Evolutionary conservation across 1,140 invertebrate genomes (phyloP).

Genomic region (Papilio polytes): DNA sequence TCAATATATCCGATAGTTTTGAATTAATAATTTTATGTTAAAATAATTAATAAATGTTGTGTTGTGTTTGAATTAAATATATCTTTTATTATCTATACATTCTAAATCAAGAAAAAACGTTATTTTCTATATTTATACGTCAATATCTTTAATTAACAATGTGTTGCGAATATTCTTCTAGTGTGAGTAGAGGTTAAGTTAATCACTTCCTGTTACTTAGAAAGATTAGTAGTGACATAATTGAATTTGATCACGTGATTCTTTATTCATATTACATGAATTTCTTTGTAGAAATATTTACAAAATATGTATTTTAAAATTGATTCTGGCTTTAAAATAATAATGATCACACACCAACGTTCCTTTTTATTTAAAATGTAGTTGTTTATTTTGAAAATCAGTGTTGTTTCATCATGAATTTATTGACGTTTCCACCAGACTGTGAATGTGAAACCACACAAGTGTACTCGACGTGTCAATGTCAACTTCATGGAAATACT

Average conservation of each 20-base stretch:
- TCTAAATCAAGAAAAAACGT: neutral
- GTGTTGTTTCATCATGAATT: neutral
- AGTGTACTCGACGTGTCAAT: conserved; percentile 32
- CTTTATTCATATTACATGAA: neutral
- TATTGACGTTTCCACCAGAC: neutral
- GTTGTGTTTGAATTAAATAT: neutral
- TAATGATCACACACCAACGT: neutral
- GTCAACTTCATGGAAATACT: conserved; percentile 26
- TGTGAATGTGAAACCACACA: conserved; percentile 29
- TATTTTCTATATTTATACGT: too few species aligned
- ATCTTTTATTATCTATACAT: neutral
- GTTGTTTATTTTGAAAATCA: too few species aligned
- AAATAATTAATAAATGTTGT: neutral
- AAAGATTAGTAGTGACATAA: neutral
- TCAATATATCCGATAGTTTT: neutral
- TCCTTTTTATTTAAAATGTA: too few species aligned
- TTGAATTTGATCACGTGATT: neutral
- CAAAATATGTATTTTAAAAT: neutral
- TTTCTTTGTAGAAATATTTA: neutral
- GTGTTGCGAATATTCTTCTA: neutral
- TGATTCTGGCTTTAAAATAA: neutral
- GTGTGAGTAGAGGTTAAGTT: neutral
- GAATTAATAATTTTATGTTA: neutral
- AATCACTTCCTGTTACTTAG: neutral
- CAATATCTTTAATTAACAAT: too few species aligned